phyloP scores from a whole-genome alignment of 2,113 vertebrate species.

The Laticauda laticaudata region DNA sequence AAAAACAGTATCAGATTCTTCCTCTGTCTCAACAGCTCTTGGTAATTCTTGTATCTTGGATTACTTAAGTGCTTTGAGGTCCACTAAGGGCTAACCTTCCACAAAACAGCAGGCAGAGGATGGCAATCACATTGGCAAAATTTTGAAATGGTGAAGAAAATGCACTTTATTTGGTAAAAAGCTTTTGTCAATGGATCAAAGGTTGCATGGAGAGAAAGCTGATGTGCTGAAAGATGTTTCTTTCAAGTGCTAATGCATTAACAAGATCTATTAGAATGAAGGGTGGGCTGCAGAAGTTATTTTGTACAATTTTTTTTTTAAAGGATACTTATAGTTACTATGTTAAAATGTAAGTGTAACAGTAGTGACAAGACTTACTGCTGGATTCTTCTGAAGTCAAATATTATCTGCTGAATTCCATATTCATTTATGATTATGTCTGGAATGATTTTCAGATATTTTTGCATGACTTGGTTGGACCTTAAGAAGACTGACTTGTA shows the following conservation, averaged over 20 bases:
- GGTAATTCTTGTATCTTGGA: background rate
- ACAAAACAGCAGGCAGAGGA: background rate
- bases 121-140: background rate
- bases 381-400: background rate
- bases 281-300: background rate
- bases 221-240: background rate
- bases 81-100: background rate
- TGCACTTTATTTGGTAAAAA: background rate
- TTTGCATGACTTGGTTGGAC: background rate
- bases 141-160: background rate
- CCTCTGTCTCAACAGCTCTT: background rate
- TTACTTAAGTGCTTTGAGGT: background rate
- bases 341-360: background rate
- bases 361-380: background rate
- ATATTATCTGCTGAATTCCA: background rate
- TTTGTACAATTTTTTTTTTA: background rate
- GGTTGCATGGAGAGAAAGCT: background rate
- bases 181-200: background rate
- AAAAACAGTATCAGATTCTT: background rate
- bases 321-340: background rate
- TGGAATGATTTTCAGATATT: background rate
- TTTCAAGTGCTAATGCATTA: background rate
- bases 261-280: background rate
- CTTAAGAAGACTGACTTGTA: background rate
- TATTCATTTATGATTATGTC: background rate